phyloP scores from a whole-genome alignment of 2,888 invertebrate genomes.

The Erebia ligea region DNA sequence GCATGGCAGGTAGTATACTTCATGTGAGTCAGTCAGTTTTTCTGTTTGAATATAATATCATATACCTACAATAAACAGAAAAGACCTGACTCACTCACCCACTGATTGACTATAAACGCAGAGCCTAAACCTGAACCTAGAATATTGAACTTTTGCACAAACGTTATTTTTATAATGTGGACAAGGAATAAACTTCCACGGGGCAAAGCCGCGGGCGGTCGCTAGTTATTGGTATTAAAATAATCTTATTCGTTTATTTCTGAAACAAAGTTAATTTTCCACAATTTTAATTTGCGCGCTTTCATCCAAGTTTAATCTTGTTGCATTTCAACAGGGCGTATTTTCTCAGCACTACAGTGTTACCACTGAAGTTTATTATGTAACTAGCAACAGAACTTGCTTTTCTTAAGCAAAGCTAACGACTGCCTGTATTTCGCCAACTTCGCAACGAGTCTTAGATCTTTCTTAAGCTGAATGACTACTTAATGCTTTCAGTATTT shows the following conservation, averaged over 20 bases:
- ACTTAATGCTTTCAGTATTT: slow-evolving; percentile 2
- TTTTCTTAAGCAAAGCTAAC: slow-evolving; percentile 37
- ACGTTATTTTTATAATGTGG: no score
- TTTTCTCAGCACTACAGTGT: slow-evolving; percentile 21
- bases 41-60: no score
- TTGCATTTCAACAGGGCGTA: slow-evolving; percentile 17
- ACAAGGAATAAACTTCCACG: no score
- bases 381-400: slow-evolving; percentile 29
- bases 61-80: no score
- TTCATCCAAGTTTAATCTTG: slow-evolving; percentile 18
- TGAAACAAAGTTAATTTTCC: slow-evolving; percentile 5
- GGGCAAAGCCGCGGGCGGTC: no score
- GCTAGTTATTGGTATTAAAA: no score
- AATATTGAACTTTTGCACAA: no score
- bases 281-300: slow-evolving; percentile 14
- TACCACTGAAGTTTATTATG: slow-evolving; percentile 32
- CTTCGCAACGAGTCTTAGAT: slow-evolving; percentile 9
- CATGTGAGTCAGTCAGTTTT: no score
- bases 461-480: slow-evolving; percentile 4
- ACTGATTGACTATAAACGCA: no score
- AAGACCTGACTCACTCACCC: no score
- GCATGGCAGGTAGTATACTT: no score
- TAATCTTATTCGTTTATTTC: neutral
- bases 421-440: slow-evolving; percentile 23
- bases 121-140: no score